Conservation (phyloP, 2,113 vertebrate genomes). For the Micronisus gabar region DNA sequence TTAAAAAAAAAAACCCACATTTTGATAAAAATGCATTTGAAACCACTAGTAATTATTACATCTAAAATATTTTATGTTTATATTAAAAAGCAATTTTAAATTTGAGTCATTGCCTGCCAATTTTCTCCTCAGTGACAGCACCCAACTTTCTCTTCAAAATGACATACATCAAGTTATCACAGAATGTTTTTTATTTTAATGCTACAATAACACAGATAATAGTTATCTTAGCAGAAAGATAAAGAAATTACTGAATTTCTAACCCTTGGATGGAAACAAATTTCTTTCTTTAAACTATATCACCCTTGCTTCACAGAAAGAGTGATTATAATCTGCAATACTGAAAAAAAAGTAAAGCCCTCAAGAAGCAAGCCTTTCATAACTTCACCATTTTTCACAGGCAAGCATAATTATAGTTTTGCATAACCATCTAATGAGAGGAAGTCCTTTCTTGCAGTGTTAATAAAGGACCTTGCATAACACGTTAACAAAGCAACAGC, state of each 20-base stretch:
- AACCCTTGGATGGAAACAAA: slow-evolving; percentile 35
- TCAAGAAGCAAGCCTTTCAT: slow-evolving; percentile 64
- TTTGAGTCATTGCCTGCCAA: background rate
- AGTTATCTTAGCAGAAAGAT: slow-evolving; percentile 6
- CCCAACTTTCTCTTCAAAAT: slow-evolving; percentile 21
- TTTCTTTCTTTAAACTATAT: slow-evolving; percentile 52
- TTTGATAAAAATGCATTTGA: background rate
- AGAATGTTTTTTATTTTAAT: slow-evolving; percentile 13
- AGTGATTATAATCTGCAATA: slow-evolving; percentile 36
- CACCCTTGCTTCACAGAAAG: background rate
- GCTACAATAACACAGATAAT: background rate
- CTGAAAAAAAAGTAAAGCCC: background rate
- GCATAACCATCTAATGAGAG: slow-evolving; percentile 78
- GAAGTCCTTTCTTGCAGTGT: slow-evolving; percentile 78
- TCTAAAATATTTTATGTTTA: background rate
- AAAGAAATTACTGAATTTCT: slow-evolving; percentile 45
- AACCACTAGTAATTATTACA: background rate
- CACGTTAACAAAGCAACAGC: slow-evolving; percentile 78
- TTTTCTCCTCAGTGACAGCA: background rate
- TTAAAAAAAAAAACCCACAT: background rate
- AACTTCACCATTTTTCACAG: slow-evolving; percentile 64
- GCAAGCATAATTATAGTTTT: slow-evolving; percentile 82
- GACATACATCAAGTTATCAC: background rate
- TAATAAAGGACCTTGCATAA: slow-evolving; percentile 82
- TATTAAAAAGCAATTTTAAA: background rate